Base-by-base conservation (phyloP, 2,888 invertebrate genomes). In the Leucophora obtusa region DNA sequence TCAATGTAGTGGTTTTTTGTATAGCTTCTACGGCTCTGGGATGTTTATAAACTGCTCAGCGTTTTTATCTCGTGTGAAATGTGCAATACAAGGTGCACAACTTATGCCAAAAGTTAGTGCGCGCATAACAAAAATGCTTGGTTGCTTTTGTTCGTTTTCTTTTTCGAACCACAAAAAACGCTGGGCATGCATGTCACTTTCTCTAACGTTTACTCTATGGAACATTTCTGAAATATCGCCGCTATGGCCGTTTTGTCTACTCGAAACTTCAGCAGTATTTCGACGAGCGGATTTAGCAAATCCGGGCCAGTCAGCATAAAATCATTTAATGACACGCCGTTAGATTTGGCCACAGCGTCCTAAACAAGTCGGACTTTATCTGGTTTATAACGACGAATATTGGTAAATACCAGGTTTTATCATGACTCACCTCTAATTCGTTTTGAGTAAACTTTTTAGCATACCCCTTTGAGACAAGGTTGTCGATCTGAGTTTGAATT, bases 201-300 rank as follows among this genome's bases (percentile, higher is more conserved):
- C 17, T 0, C 69, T 8, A 8, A 82, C 77, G 2, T 43, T 53
- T 10, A 79, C n/a, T n/a, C n/a, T n/a, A n/a, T n/a, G n/a, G n/a
- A n/a, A n/a, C n/a, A n/a, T n/a, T n/a, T n/a, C n/a, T 79, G 60
- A 68, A 4, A 82, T 82, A 18, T 74, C 71, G 4, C 78, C 65
- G 43, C 68, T 5, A 77, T 33, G 0, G 74, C 79, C 2, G 68
- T 38, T 0, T 35, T 43, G 0, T 69, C 72, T 4, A 82, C 58
- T 47, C 77, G 17, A 53, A 82, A 71, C 28, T 66, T 74, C 4
- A 77, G 38, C n/a, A 79, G n/a, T 33, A 77, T 71, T 4, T 62
- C 11, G 0, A 73, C 43, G n/a, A 76, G 60, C 2, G 82, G 71
- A 1, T 28, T 68, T 2, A 79, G 51, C 0, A 72, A 11, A 21